Evolutionary conservation across 2,888 invertebrate genomes (phyloP).

Genomic region (Catocala sponsa): DNA sequence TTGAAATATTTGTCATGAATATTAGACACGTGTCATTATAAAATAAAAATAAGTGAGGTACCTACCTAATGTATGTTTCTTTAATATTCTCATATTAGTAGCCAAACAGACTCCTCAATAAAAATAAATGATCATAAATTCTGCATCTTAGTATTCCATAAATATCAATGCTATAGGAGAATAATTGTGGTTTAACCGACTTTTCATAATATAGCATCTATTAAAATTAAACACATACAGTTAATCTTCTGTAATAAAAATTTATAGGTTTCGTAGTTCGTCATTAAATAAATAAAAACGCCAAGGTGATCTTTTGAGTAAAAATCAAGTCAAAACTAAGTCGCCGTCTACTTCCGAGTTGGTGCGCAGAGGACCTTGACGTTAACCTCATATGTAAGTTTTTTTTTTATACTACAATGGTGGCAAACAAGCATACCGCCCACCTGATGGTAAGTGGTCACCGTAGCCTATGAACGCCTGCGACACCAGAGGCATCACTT

Average conservation of each 20-base stretch:
- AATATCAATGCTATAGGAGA: conserved; percentile 13
- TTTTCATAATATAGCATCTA: conserved; percentile 30
- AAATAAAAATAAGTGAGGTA: neutral
- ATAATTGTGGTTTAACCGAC: conserved; percentile 18
- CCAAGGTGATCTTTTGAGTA: conserved; percentile 41
- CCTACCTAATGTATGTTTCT: neutral
- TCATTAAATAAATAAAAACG: conserved; percentile 31
- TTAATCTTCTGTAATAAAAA: conserved; percentile 40
- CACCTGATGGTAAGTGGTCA: no score
- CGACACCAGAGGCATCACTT: no score
- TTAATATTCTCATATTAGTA: conserved; percentile 13
- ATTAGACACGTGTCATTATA: neutral
- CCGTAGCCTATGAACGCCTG: no score
- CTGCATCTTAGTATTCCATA: conserved; percentile 16
- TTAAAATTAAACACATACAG: conserved; percentile 40
- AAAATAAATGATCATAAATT: conserved; percentile 19
- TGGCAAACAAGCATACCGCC: no score
- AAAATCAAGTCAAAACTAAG: conserved; percentile 36
- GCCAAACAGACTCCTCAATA: conserved; percentile 17
- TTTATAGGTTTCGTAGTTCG: conserved; percentile 35
- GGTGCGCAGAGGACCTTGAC: conserved; percentile 38
- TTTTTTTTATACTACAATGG: no score
- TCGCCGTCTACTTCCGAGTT: conserved; percentile 35
- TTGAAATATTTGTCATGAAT: neutral
- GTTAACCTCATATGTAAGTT: conserved; percentile 28